Evolutionary conservation across 1,140 invertebrate genomes (phyloP), one percentile per base, ranked within the genome.

Genomic region (Apis dorsata): DNA sequence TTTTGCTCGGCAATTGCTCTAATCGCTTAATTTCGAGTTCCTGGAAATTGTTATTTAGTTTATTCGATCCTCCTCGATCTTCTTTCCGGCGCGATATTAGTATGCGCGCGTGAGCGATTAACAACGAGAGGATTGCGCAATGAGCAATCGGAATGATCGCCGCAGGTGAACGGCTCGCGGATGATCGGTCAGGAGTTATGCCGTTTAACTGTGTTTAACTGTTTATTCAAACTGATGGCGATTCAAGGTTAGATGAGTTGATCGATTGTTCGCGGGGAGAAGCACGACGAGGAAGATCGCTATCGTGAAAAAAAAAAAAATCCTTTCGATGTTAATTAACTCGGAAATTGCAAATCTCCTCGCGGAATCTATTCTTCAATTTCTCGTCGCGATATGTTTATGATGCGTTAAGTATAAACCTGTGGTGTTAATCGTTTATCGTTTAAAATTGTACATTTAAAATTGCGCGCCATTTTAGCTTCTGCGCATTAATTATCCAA

Each of bases 11-110:
- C 77, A 17, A 34, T 12, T n/a, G 19, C 2, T 44, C 21, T 10
- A 10, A 19, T 60, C 79, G 72, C 76, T 83, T 79, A 83, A 72
- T 44, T 44, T 44, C 68, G 68, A 79, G 76, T 79, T 66, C 75
- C 59, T 49, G 74, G 81, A 79, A 81, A 73, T 66, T 70, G 65
- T 74, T 84, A 81, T 81, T 12, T 34, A 34, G 49, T 57, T 57
- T 70, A 74, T 73, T 44, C 69, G 63, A 34, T 70, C 65, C n/a
- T 44, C 4, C 34, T 44, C n/a, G 59, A 79, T 68, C 63, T 60
- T 63, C 34, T 83, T 79, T 60, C 7, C n/a, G 15, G 7, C 17
- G 5, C 21, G 68, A 72, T 79, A 69, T 19, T 15, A 69, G 13
- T 57, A 11, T 3, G 57, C 28, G 49, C 13, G 71, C 51, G 66